Evolutionary conservation across 2,797 vertebrate species (phyloP).

Genomic region (Potorous gilbertii): DNA sequence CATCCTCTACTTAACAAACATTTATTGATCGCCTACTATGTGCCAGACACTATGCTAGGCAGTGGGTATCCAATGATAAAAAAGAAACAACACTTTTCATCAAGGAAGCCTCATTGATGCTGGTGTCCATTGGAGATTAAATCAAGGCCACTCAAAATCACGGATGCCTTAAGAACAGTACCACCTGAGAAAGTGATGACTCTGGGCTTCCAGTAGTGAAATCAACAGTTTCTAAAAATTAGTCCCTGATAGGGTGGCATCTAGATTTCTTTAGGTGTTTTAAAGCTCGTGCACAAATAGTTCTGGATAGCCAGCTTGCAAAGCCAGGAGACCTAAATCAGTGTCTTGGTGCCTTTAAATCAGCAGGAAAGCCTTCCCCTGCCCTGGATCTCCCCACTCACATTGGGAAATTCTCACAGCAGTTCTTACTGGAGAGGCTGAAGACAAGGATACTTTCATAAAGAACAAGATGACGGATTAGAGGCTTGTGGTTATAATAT

Average conservation of each 20-base stretch:
- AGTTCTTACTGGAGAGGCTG: background rate
- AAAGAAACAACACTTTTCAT: background rate
- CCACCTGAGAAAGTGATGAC: accelerated
- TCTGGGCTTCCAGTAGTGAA: background rate
- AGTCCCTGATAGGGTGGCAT: background rate
- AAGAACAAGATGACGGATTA: background rate
- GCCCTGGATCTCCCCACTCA: background rate
- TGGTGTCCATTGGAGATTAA: background rate
- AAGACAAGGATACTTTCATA: background rate
- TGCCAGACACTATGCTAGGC: background rate
- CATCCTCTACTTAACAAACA: background rate
- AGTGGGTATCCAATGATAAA: background rate
- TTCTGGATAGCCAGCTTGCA: conserved; percentile 17
- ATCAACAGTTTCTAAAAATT: background rate
- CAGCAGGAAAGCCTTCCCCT: background rate
- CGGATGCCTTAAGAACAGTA: background rate
- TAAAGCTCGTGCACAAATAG: conserved; percentile 40
- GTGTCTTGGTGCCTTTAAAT: background rate
- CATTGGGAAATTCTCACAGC: background rate
- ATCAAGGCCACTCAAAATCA: background rate
- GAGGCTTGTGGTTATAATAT: background rate
- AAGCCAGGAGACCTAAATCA: background rate
- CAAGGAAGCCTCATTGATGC: background rate
- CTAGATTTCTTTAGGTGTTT: background rate
- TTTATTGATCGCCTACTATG: background rate